These are phyloP conservation scores for Panagrolaimus sp. DNA, from an alignment of 1,140 invertebrate species.

Conservation along the genomic window DNA sequence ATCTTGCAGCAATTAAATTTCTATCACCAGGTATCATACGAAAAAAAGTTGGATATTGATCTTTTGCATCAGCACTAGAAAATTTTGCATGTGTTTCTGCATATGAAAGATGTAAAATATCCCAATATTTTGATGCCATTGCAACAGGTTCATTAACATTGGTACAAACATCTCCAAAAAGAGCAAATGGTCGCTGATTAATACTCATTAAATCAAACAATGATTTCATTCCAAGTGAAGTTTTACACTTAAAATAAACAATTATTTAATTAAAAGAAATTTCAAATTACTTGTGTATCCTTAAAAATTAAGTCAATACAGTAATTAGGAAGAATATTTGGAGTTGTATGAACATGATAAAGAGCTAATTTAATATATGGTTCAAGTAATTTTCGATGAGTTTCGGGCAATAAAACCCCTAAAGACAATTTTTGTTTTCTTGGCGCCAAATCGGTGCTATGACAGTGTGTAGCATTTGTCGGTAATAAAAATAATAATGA, in stretches of 20 bases:
- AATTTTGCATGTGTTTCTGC: constrained; percentile 98
- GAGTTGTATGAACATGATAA: constrained; percentile 37
- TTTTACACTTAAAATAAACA: constrained; percentile 75
- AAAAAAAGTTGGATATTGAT: constrained; percentile 61
- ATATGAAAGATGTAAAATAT: constrained; percentile 88
- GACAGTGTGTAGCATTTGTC: background rate
- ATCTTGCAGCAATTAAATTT: constrained; percentile 84
- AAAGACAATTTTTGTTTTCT: constrained; percentile 24
- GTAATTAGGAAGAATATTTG: constrained; percentile 45
- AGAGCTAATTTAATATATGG: constrained; percentile 48
- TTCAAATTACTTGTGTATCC: constrained; percentile 48
- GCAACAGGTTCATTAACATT: constrained; percentile 94
- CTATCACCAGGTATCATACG: constrained; percentile 88
- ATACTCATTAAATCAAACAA: constrained; percentile 97
- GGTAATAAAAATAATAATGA: background rate
- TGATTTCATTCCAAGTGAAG: constrained; percentile 90
- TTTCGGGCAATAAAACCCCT: constrained; percentile 42
- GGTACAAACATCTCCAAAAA: constrained; percentile 91
- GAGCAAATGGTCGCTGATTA: constrained; percentile 79
- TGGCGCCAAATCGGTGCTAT: background rate
- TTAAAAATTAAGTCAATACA: constrained; percentile 46
- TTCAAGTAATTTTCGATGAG: constrained; percentile 36
- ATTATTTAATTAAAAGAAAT: constrained; percentile 13
- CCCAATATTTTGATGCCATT: constrained; percentile 92
- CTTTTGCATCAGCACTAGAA: constrained; percentile 86